Evolutionary conservation across 2,888 invertebrate species (phyloP), one percentile per base, ranked within the genome.

Genomic region (Rhagonycha fulva): DNA sequence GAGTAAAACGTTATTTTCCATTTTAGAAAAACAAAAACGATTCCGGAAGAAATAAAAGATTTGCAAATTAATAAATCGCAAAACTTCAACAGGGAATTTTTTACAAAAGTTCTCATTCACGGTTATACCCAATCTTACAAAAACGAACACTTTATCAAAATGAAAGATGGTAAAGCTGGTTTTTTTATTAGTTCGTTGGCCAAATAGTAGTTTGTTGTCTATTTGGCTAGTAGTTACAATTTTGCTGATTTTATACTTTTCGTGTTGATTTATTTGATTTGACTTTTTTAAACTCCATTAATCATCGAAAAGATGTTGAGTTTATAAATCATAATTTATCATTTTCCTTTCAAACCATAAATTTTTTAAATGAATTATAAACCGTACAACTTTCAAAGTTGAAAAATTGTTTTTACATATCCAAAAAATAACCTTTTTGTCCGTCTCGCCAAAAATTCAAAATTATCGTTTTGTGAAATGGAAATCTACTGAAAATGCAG

Each of bases 111-210:
- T 72, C 60, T 78, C 19, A 76, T 78, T 67, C 78, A 78, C 62
- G 78, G 78, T 23, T 78, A 76, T 61, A 72, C 72, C n/a, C 78
- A 78, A 62, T 76, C 78, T 14, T 71, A 76, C 24, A 78, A 76
- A 68, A 76, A 62, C 68, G 71, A 76, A 47, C 62, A 67, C 11
- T 71, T 78, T 62, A 68, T 74, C 66, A 74, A 75, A 66, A 77
- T 78, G 75, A 78, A 79, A 68, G 71, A 78, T 69, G 78, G 79
- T 79, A 75, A 77, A 66, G 67, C 26, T 62, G 62, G 66, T 71
- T 75, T 70, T 74, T 60, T 68, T 72, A 70, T 73, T 23, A 63
- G 60, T 70, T 66, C 14, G 70, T 70, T 76, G 70, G 32, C 71
- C 60, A 69, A 68, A 72, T 32, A 26, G 62, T 24, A 60, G 62